phyloP scores from a whole-genome alignment of 2,797 vertebrate species.

The Leptatherina wallacei region DNA sequence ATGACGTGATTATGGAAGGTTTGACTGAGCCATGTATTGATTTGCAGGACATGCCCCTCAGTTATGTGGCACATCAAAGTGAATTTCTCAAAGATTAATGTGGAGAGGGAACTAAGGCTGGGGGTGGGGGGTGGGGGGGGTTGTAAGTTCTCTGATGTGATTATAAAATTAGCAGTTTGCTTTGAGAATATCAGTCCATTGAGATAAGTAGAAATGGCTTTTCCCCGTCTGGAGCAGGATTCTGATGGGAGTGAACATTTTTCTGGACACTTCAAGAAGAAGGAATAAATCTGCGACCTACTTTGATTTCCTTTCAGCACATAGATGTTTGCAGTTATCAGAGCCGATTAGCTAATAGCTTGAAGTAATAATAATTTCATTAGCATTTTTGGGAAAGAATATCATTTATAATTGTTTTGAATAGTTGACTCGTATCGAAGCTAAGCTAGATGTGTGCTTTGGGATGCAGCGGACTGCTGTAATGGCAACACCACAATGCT shows the following conservation, averaged over 20 bases:
- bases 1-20: conserved; percentile 11
- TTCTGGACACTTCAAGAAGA: not conserved
- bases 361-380: not conserved
- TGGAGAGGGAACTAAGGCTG: not conserved
- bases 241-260: conserved; percentile 1
- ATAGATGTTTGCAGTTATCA: not conserved
- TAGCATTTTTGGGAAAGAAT: not conserved
- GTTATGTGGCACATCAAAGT: conserved; percentile 45
- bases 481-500: too few relatives aligned
- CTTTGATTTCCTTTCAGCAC: not conserved
- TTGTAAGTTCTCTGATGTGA: conserved; percentile 29
- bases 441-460: not conserved
- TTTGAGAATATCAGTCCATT: conserved; percentile 9
- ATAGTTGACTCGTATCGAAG: not conserved
- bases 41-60: conserved; percentile 16
- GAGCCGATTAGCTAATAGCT: not conserved
- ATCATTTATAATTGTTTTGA: too few relatives aligned
- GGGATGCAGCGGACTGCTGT: too few relatives aligned
- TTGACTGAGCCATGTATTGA: conserved; percentile 19
- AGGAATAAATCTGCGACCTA: conserved; percentile 13
- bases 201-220: conserved; percentile 1
- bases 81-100: conserved; percentile 3
- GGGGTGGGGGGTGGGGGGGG: conserved; percentile 4
- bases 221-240: not conserved
- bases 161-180: conserved; percentile 15